phyloP scores from a whole-genome alignment of 2,113 vertebrate genomes.

The Vulpes lagopus region DNA sequence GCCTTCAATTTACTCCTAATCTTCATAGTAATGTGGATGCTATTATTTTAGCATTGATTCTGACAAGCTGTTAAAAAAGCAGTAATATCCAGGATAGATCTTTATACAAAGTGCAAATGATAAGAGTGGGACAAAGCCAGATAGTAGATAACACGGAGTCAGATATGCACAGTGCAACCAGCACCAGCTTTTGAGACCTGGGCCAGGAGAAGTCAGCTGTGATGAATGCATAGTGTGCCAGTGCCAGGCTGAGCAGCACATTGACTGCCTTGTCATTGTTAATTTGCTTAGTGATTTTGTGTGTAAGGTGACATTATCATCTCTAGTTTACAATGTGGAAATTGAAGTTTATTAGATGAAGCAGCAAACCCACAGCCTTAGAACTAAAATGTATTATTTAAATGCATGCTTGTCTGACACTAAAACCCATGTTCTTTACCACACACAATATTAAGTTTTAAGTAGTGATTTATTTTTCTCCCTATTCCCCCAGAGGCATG shows the following conservation, averaged over 20 bases:
- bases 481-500: background rate
- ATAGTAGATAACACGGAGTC: background rate
- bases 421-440: background rate
- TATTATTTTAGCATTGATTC: constrained; percentile 67
- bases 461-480: background rate
- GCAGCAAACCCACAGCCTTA: background rate
- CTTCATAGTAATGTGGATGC: constrained; percentile 49
- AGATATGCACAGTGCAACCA: fast-evolving
- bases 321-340: background rate
- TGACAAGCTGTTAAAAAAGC: constrained; percentile 16
- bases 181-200: fast-evolving
- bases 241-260: background rate
- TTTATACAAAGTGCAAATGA: background rate
- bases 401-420: background rate
- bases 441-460: background rate
- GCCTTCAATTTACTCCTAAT: constrained; percentile 50
- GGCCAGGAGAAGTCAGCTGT: fast-evolving
- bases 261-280: background rate
- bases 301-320: background rate
- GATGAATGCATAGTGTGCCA: background rate
- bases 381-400: background rate
- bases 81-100: background rate
- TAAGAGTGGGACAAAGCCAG: background rate
- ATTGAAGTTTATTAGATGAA: background rate
- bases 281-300: background rate